Evolutionary conservation across 2,888 invertebrate species (phyloP), one percentile per base, ranked within the genome.

Genomic region (Cantharis rufa): DNA sequence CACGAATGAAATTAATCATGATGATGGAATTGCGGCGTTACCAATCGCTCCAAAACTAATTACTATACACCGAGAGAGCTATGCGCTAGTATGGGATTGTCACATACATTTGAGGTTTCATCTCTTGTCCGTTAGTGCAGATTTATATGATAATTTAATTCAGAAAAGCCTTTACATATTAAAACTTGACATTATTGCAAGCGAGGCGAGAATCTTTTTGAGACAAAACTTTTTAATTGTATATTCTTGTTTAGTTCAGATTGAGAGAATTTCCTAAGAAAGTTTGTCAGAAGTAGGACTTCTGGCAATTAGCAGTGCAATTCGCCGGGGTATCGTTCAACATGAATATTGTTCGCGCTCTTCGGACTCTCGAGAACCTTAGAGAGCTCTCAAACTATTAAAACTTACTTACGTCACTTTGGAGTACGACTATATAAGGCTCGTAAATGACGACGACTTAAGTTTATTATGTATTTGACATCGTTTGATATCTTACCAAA

Each of bases 251-350:
- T 77, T 76, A 76, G 72, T 80, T 77, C 69, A 74, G 75, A 69
- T 77, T 75, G 72, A 66, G 71, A 71, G 72, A 76, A 76, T 72
- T 78, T 78, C 73, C 64, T 76, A 75, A 78, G 70, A 66, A 78
- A 77, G 76, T 79, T 77, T 74, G 74, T 73, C 70, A 69, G 70
- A 82, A 81, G 82, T 82, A 82, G 80, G 83, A 82, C 82, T 84
- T 81, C 76, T 82, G 79, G 81, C 84, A 85, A 85, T 85, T 85
- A 85, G 83, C 82, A 82, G 83, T 84, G 85, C 84, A 84, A 84
- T 83, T 81, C 85, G 80, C 84, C 77, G 69, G 85, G 84, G 85
- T 84, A 81, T 81, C 83, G 82, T 85, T 84, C 81, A 79, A 76
- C 80, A 82, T 80, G 82, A 84, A 83, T 82, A 84, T 81, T 82